Evolutionary conservation across 2,888 invertebrate genomes (phyloP).

Genomic region (Andricus quercusramuli): DNA sequence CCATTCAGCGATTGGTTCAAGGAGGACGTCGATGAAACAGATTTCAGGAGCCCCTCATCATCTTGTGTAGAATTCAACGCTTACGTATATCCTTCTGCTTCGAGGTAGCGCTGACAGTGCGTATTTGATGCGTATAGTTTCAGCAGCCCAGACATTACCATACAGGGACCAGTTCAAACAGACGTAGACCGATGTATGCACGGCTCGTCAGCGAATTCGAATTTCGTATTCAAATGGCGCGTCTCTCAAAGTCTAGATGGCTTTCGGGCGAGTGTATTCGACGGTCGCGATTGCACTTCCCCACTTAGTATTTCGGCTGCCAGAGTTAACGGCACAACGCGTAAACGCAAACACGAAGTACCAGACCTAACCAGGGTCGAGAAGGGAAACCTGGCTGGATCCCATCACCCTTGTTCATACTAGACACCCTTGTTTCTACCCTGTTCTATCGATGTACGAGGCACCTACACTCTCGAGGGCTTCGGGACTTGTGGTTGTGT

Average conservation of each 20-base stretch:
- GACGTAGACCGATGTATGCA: slow-evolving; percentile 76
- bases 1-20: neutral
- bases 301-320: slow-evolving; percentile 64
- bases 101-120: slow-evolving; percentile 34
- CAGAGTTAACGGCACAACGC: slow-evolving; percentile 63
- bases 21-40: slow-evolving; percentile 1
- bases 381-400: slow-evolving; percentile 24
- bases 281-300: slow-evolving; percentile 64
- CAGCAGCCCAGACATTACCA: slow-evolving; percentile 67
- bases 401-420: slow-evolving; percentile 14
- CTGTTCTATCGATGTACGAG: neutral
- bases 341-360: slow-evolving; percentile 64
- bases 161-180: slow-evolving; percentile 76
- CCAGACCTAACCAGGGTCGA: slow-evolving; percentile 28
- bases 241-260: slow-evolving; percentile 65
- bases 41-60: slow-evolving; percentile 21
- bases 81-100: slow-evolving; percentile 19
- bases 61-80: slow-evolving; percentile 6
- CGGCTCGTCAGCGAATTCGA: slow-evolving; percentile 75
- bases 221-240: slow-evolving; percentile 77
- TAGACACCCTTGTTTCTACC: slow-evolving; percentile 14
- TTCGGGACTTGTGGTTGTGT: neutral
- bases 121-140: slow-evolving; percentile 31
- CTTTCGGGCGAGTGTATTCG: slow-evolving; percentile 61
- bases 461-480: neutral